phyloP scores from a whole-genome alignment of 2,113 vertebrate species.

The Epinephelus lanceolatus region DNA sequence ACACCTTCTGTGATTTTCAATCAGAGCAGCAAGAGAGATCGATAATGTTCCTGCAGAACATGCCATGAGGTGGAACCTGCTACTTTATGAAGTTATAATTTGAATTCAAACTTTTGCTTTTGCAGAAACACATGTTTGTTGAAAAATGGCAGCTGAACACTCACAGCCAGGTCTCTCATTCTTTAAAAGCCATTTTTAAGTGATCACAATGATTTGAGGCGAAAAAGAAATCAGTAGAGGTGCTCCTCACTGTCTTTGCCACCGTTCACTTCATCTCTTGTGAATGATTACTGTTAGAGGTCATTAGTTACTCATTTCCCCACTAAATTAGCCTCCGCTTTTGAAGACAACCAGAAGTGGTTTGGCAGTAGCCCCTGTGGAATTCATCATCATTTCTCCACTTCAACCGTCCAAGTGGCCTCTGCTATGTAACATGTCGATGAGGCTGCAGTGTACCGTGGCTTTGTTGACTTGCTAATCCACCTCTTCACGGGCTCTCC shows the following conservation, averaged over 20 bases:
- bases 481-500: neutral
- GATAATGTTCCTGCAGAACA: constrained; percentile 1
- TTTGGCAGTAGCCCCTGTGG: neutral
- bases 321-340: constrained; percentile 37
- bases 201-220: neutral
- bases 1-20: constrained; percentile 8
- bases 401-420: neutral
- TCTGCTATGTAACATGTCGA: constrained; percentile 12
- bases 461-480: constrained; percentile 27
- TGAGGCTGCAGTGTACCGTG: neutral
- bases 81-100: neutral
- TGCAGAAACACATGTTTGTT: neutral
- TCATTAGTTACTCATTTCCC: constrained; percentile 28
- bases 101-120: neutral
- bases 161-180: neutral
- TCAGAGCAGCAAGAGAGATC: neutral
- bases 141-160: neutral
- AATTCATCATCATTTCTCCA: constrained; percentile 4
- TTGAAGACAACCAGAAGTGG: constrained; percentile 32
- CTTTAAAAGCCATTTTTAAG: neutral
- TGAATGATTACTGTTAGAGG: constrained; percentile 32
- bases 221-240: neutral
- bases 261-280: neutral
- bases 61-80: constrained; percentile 6
- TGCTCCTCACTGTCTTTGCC: neutral